Percentiles rank a stretch among this genome's conserved stretches.
These are phyloP conservation scores for Triops cancriformis DNA, from an alignment of 1,140 invertebrate genomes.

Conservation along the genomic window DNA sequence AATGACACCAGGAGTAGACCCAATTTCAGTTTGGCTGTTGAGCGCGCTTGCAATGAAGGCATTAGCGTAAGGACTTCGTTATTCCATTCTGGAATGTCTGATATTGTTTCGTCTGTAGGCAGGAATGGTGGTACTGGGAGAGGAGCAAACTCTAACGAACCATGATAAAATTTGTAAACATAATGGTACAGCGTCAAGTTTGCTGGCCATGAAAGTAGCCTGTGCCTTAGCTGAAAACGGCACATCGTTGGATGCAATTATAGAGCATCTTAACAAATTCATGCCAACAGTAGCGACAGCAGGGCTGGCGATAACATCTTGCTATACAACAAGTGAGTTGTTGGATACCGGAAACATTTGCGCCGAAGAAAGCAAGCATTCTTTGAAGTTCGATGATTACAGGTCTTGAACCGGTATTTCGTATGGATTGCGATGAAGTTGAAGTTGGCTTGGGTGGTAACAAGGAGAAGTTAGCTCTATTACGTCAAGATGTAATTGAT, in stretches of 20 bases:
- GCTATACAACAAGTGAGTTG: constrained; percentile 56
- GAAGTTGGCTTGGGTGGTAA: constrained; percentile 77
- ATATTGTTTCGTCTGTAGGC: constrained; percentile 42
- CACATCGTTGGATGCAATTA: constrained; percentile 46
- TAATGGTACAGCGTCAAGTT: constrained; percentile 64
- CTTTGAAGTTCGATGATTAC: constrained; percentile 10
- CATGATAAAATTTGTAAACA: constrained; percentile 50
- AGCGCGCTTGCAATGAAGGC: constrained; percentile 55
- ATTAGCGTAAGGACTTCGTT: constrained; percentile 47
- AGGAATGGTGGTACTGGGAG: constrained; percentile 56
- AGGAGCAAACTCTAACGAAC: constrained; percentile 57
- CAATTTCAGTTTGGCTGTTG: constrained; percentile 74
- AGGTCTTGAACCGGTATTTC: constrained; percentile 52
- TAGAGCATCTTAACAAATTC: constrained; percentile 41
- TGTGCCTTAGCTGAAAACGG: constrained; percentile 61
- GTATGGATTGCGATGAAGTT: constrained; percentile 56
- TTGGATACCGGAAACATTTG: too few relatives aligned
- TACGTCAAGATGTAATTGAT: constrained; percentile 49
- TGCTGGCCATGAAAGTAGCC: constrained; percentile 64
- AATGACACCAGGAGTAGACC: constrained; percentile 83
- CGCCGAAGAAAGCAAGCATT: too few relatives aligned
- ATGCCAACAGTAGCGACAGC: constrained; percentile 57
- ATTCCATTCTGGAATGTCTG: background rate
- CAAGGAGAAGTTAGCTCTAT: constrained; percentile 74
- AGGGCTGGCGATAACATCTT: constrained; percentile 59